Evolutionary conservation across 1,140 invertebrate genomes (phyloP).

Genomic region (Zaprionus kolodkinae): DNA sequence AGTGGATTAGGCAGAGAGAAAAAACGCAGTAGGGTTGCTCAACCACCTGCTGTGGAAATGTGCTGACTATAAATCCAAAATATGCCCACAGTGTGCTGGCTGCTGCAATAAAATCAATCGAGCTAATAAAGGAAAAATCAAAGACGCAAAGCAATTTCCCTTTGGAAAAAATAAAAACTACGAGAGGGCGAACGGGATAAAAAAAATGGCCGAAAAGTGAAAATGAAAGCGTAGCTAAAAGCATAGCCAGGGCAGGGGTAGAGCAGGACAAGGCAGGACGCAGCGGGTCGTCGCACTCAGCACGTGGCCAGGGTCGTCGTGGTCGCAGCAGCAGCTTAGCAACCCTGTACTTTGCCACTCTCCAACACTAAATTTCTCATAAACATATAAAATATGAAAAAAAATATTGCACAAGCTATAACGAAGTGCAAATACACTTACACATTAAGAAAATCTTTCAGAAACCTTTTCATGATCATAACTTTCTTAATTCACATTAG

Average conservation of each 20-base stretch:
- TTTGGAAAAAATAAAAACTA: constrained; percentile 31
- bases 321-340: neutral
- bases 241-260: neutral
- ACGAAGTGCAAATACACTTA: neutral
- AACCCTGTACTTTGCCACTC: neutral
- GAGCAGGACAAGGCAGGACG: constrained; percentile 13
- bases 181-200: neutral
- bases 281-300: constrained; percentile 42
- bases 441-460: too few relatives aligned
- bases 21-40: neutral
- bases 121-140: constrained; percentile 74
- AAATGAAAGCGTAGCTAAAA: neutral
- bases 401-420: neutral
- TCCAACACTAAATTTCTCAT: neutral
- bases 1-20: constrained; percentile 53
- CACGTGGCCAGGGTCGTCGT: constrained; percentile 35
- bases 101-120: constrained; percentile 75
- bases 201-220: neutral
- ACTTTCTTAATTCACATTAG: too few relatives aligned
- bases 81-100: constrained; percentile 24
- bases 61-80: constrained; percentile 29
- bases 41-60: constrained; percentile 43
- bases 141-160: constrained; percentile 46
- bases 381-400: neutral
- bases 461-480: too few relatives aligned